phyloP scores from a whole-genome alignment of 2,797 vertebrate species.

The Sebastes miniatus region DNA sequence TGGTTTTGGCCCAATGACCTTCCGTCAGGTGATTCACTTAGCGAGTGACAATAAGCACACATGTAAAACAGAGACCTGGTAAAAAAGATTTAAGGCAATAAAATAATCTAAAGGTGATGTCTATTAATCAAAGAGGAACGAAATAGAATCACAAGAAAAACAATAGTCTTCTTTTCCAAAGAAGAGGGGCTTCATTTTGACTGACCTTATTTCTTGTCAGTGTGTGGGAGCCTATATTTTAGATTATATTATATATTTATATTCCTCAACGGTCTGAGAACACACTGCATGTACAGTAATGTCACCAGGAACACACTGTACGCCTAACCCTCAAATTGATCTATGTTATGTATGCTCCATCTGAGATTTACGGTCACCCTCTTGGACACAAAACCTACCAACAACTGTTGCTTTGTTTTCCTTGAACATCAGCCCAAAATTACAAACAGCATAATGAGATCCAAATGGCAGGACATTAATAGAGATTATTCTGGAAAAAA shows the following conservation, averaged over 20 bases:
- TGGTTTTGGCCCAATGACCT: not conserved
- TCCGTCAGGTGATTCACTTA: not conserved
- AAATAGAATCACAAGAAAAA: not conserved
- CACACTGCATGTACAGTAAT: not conserved
- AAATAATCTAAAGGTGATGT: not conserved
- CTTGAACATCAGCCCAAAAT: not conserved
- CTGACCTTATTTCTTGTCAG: not conserved
- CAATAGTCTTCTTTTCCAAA: not conserved
- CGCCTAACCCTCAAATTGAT: not conserved
- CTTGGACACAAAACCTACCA: not conserved
- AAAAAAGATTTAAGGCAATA: not conserved
- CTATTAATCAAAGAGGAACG: not conserved
- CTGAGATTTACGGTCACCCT: not conserved
- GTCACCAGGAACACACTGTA: not conserved
- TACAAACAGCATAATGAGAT: not conserved
- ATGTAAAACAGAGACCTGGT: not conserved
- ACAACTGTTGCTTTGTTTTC: slow-evolving; percentile 6
- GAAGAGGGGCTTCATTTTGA: not conserved
- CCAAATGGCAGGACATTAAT: not conserved
- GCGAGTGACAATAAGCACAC: not conserved
- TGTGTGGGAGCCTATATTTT: not conserved
- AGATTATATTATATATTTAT: not conserved
- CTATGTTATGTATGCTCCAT: not conserved
- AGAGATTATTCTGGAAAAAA: accelerated
- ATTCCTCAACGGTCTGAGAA: not conserved